Evolutionary conservation across 37 sponge, comb jelly and placozoan species (phyloP).

Genomic region (Ephydatia muelleri): DNA sequence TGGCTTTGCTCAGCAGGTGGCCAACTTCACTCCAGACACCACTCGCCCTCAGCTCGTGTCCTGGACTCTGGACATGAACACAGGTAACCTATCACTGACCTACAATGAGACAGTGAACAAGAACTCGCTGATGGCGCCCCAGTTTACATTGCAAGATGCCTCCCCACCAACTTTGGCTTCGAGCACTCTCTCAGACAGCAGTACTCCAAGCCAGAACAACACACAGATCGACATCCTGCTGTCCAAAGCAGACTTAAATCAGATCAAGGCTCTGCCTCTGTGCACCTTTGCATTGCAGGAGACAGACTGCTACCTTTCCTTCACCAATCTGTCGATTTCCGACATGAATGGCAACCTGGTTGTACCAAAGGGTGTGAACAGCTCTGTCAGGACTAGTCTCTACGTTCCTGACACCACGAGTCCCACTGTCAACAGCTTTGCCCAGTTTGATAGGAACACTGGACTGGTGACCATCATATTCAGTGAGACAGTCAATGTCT

Average conservation of each 20-base stretch:
- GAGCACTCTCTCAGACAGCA: conserved; percentile 44
- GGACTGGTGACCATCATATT: conserved; percentile 76
- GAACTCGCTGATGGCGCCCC: conserved; percentile 49
- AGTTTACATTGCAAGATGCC: conserved; percentile 63
- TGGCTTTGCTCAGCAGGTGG: conserved; percentile 49
- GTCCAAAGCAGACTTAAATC: conserved; percentile 79
- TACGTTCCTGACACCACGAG: conserved; percentile 68
- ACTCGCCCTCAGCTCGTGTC: conserved; percentile 63
- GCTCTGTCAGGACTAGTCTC: conserved; percentile 14
- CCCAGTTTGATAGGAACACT: conserved; percentile 67
- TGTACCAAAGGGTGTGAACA: conserved; percentile 17
- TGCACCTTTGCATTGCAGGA: conserved; percentile 65
- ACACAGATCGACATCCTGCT: conserved; percentile 51
- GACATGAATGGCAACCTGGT: conserved; percentile 87
- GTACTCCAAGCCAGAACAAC: conserved; percentile 17
- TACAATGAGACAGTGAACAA: conserved; percentile 84
- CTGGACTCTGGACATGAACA: conserved; percentile 84
- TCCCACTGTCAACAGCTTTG: conserved; percentile 64
- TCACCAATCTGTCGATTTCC: conserved; percentile 51
- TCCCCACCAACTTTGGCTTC: conserved; percentile 18
- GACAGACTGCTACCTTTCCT: conserved; percentile 74
- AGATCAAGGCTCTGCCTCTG: conserved; percentile 70
- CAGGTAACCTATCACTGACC: conserved; percentile 54
- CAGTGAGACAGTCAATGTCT: conserved; percentile 83
- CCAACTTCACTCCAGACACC: conserved; percentile 73